Base-by-base conservation (phyloP, 2,113 vertebrate species). In the Bubalus kerabau region DNA sequence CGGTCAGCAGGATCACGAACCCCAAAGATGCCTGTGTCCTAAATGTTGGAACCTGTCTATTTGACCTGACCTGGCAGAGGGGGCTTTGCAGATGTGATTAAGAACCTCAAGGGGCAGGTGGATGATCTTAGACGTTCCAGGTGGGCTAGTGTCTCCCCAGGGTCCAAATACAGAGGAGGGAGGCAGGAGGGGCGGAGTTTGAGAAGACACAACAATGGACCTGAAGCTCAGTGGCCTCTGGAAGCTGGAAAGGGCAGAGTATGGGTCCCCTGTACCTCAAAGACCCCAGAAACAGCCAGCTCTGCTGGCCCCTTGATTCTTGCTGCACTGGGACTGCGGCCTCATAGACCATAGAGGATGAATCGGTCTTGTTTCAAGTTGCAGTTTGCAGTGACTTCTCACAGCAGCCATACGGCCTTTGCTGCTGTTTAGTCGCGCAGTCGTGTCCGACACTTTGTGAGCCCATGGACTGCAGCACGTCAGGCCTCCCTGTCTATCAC, bases 321-420 rank as follows among this genome's bases (percentile, higher is more conserved):
- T 9, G 10, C 36, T n/a, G 36, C 10, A 0, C 6, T 2, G 24
- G 19, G 57, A 46, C n/a, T 43, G 36, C 5, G 14, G 24, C 23
- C n/a, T 12, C 43, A 0, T 2, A 56, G 28, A 7, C 16, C 0
- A 0, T 15, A 1, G 30, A 13, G 1, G 2, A 21, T 2, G 7
- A 12, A 24, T 10, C 0, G 1, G 28, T 56, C 14, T 5, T 40
- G 32, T 14, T 19, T 57, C 40, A 14, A 67, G 74, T 3, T 3
- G 9, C 50, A 23, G 6, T 67, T 1, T 19, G 74, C 56, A 28
- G 76, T 52, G 14, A 7, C 16, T 28, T 21, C 36, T 56, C 24
- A 23, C 28, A 30, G 67, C n/a, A 13, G 78, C 30, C 59, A 2
- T 5, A 13, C 5, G 3, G 60, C 28, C 64, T 67, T 74, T 21